Conservation (phyloP, 2,113 vertebrate species). For the Hippoglossus stenolepis region DNA sequence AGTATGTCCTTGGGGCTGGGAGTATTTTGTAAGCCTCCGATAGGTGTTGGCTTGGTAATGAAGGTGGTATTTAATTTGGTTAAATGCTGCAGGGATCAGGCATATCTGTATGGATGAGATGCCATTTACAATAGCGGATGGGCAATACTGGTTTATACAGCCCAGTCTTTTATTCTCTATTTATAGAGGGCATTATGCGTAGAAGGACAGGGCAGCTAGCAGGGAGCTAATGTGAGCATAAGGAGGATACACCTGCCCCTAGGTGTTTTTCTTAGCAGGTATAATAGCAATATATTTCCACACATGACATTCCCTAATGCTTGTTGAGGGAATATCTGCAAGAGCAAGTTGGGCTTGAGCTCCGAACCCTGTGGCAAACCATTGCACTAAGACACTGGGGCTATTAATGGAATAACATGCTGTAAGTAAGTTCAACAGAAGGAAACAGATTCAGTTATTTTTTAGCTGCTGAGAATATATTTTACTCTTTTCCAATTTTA, state of each 20-base stretch:
- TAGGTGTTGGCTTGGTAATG: slow-evolving; percentile 71
- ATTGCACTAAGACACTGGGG: slow-evolving; percentile 43
- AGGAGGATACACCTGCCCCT: slow-evolving; percentile 71
- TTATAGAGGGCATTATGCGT: slow-evolving; percentile 68
- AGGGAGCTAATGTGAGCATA: slow-evolving; percentile 66
- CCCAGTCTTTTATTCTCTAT: slow-evolving; percentile 62
- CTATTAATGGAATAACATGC: slow-evolving; percentile 60
- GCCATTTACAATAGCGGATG: slow-evolving; percentile 53
- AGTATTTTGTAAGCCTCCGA: slow-evolving; percentile 66
- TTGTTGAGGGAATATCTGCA: slow-evolving; percentile 59
- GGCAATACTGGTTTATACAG: slow-evolving; percentile 46
- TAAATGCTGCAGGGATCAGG: slow-evolving; percentile 76
- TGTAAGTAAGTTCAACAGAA: slow-evolving; percentile 60
- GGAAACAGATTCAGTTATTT: slow-evolving; percentile 50
- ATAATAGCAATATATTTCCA: slow-evolving; percentile 64
- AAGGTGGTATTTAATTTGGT: slow-evolving; percentile 80
- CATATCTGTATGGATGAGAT: slow-evolving; percentile 71
- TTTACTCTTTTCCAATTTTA: slow-evolving; percentile 8
- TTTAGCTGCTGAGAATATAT: slow-evolving; percentile 29
- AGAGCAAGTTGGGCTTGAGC: slow-evolving; percentile 49
- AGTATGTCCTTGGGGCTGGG: slow-evolving; percentile 68
- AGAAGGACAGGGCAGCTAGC: slow-evolving; percentile 66
- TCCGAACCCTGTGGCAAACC: slow-evolving; percentile 59
- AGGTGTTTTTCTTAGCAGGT: slow-evolving; percentile 66
- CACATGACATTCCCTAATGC: slow-evolving; percentile 59